phyloP scores from a whole-genome alignment of 1,140 invertebrate genomes.

The Cryptotermes secundus region DNA sequence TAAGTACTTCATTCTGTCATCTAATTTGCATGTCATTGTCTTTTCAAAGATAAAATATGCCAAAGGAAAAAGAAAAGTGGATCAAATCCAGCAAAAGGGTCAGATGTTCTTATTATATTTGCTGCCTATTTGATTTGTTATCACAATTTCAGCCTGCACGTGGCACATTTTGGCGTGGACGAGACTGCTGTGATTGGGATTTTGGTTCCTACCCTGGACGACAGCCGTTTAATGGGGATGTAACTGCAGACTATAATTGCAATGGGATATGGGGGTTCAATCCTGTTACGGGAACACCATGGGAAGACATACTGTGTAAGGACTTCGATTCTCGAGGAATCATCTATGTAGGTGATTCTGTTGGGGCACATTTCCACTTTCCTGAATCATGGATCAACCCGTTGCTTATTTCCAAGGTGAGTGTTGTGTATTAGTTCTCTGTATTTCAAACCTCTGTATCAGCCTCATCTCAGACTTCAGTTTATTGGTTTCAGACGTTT shows the following conservation, averaged over 20 bases:
- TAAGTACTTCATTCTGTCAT: too few species aligned
- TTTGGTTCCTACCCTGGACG: slow-evolving; percentile 49
- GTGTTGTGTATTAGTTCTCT: too few species aligned
- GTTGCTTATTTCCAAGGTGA: slow-evolving; percentile 44
- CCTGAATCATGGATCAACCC: slow-evolving; percentile 53
- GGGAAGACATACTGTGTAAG: slow-evolving; percentile 50
- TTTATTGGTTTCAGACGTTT: too few species aligned
- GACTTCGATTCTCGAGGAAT: slow-evolving; percentile 46
- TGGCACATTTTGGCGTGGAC: slow-evolving; percentile 52
- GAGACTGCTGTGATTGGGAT: slow-evolving; percentile 51
- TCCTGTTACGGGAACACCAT: slow-evolving; percentile 42
- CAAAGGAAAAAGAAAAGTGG: too few species aligned
- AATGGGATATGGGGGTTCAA: slow-evolving; percentile 54
- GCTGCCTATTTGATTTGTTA: neutral
- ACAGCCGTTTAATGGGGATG: slow-evolving; percentile 44
- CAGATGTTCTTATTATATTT: neutral
- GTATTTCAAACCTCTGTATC: too few species aligned
- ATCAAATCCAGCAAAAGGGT: neutral
- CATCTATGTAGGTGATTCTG: slow-evolving; percentile 55
- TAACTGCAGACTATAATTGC: slow-evolving; percentile 50
- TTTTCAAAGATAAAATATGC: too few species aligned
- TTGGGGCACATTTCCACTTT: slow-evolving; percentile 56
- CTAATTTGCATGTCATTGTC: too few species aligned
- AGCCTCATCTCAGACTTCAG: too few species aligned
- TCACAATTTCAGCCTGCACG: slow-evolving; percentile 38